Conservation (phyloP, 2,797 vertebrate genomes). For the Arrhamphus sclerolepis region DNA sequence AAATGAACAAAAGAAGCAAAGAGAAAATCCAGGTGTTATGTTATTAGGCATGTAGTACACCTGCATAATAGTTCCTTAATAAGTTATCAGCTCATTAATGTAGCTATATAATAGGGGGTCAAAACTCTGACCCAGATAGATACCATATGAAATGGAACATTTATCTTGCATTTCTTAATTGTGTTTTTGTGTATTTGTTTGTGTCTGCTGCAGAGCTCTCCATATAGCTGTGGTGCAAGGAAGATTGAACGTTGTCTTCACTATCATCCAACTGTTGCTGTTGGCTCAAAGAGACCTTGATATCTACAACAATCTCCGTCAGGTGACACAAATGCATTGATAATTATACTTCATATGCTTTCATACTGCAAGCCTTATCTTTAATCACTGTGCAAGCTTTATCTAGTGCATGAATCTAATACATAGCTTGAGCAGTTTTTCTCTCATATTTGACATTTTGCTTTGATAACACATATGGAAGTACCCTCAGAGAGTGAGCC, state of each 20-base stretch:
- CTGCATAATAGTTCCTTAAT: too few relatives aligned
- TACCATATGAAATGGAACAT: neutral
- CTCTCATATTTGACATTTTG: too few relatives aligned
- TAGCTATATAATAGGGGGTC: too few relatives aligned
- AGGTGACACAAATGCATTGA: slow-evolving; percentile 76
- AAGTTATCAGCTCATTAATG: too few relatives aligned
- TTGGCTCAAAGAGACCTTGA: slow-evolving; percentile 78
- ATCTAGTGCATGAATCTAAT: neutral
- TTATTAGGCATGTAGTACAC: too few relatives aligned
- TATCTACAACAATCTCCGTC: slow-evolving; percentile 88
- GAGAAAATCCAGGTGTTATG: too few relatives aligned
- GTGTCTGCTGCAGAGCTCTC: slow-evolving; percentile 80
- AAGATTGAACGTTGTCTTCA: slow-evolving; percentile 64
- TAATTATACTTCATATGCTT: slow-evolving; percentile 1
- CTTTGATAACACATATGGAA: too few relatives aligned
- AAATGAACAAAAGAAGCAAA: too few relatives aligned
- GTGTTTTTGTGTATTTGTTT: slow-evolving; percentile 16
- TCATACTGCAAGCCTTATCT: neutral
- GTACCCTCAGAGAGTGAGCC: too few relatives aligned
- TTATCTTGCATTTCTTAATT: slow-evolving; percentile 9
- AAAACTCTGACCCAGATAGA: neutral
- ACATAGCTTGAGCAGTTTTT: too few relatives aligned
- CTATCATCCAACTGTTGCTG: slow-evolving; percentile 77
- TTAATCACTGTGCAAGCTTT: too few relatives aligned
- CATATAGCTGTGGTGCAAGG: slow-evolving; percentile 90